Evolutionary conservation across 2,113 vertebrate species (phyloP).

Genomic region (Scopus umbretta): DNA sequence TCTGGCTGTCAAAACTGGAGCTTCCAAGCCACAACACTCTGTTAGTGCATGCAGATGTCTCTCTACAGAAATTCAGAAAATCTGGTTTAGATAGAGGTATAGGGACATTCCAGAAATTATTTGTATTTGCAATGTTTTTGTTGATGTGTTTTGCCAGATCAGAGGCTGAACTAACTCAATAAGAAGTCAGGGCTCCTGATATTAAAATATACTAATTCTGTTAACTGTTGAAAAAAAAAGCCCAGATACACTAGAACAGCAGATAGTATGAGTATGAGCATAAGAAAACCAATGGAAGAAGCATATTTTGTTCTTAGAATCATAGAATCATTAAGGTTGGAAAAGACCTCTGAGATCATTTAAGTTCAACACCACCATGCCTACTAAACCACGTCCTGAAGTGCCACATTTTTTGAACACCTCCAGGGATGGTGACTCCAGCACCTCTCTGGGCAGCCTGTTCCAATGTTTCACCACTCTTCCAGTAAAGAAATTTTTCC

Average conservation of each 20-base stretch:
- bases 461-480: no score
- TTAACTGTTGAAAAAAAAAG: neutral
- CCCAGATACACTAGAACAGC: neutral
- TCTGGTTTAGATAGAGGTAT: neutral
- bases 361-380: no score
- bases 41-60: neutral
- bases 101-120: neutral
- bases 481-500: no score
- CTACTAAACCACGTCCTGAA: no score
- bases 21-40: neutral
- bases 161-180: neutral
- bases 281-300: neutral
- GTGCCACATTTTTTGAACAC: no score
- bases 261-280: neutral
- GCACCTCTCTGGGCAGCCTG: no score
- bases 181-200: neutral
- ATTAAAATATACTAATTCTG: neutral
- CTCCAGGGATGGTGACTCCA: no score
- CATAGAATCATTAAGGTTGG: no score
- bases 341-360: no score
- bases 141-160: neutral
- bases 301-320: neutral
- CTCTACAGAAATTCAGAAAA: neutral
- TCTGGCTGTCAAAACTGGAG: neutral
- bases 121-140: neutral